A percentile compares a stretch with the other conserved stretches of the same genome.
These are phyloP conservation scores for Xenopus petersii DNA, from an alignment of 2,797 vertebrate species.

Conservation along the genomic window DNA sequence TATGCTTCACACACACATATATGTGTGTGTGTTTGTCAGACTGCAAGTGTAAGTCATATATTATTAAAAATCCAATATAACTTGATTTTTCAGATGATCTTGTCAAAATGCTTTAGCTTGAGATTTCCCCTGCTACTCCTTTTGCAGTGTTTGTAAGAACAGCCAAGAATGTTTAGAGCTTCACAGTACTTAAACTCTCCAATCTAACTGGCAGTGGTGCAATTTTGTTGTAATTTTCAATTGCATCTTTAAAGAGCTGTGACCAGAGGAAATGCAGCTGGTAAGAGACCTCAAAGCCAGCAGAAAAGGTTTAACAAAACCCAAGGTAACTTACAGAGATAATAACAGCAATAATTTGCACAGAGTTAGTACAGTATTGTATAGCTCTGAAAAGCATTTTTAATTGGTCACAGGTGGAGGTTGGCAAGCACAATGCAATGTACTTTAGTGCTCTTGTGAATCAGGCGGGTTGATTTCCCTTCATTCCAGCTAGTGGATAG, in stretches of 20 bases:
- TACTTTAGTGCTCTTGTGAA: too few relatives aligned
- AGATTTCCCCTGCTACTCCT: constrained; percentile 14
- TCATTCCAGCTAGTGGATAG: too few relatives aligned
- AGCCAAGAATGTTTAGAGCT: constrained; percentile 19
- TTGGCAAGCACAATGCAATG: too few relatives aligned
- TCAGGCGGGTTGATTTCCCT: too few relatives aligned
- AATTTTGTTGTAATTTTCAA: constrained; percentile 15
- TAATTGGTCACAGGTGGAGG: too few relatives aligned
- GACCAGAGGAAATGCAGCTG: neutral
- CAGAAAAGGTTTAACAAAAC: too few relatives aligned
- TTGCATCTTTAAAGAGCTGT: constrained; percentile 8
- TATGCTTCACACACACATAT: neutral
- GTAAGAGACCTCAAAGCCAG: neutral
- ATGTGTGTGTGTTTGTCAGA: neutral
- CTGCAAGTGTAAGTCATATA: neutral
- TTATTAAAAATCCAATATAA: constrained; percentile 7
- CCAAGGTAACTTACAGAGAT: too few relatives aligned
- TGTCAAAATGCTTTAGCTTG: constrained; percentile 19
- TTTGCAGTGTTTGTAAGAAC: constrained; percentile 7
- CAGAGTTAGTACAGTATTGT: too few relatives aligned
- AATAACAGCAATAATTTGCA: too few relatives aligned
- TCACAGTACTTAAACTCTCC: constrained; percentile 21
- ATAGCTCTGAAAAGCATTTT: too few relatives aligned
- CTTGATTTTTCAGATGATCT: constrained; percentile 6
- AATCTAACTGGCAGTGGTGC: constrained; percentile 12